phyloP scores from a whole-genome alignment of 2,888 invertebrate species.

The Macrosoma leucophasiata region DNA sequence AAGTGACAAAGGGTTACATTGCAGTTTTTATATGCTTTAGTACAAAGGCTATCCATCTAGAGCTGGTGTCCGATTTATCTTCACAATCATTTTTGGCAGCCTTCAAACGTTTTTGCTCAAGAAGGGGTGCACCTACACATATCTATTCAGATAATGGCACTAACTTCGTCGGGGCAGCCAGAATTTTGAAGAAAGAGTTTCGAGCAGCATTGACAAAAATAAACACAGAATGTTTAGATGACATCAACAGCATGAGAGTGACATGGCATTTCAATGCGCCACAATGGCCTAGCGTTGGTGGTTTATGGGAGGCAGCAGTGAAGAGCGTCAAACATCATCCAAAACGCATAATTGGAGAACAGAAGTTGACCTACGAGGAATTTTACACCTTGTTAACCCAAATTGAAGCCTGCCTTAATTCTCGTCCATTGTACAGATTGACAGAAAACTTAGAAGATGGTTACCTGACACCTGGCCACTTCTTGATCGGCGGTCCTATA shows the following conservation, averaged over 20 bases:
- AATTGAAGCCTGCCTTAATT: conserved; percentile 16
- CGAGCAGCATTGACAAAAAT: no score
- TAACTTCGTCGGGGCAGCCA: conserved; percentile 1
- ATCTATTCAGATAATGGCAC: conserved; percentile 2
- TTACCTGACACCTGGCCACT: no score
- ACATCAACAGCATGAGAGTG: conserved; percentile 3
- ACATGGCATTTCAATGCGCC: no score
- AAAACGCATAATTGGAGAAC: conserved; percentile 11
- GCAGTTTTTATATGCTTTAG: conserved; percentile 9
- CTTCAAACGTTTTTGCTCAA: conserved; percentile 2
- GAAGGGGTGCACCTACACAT: not conserved
- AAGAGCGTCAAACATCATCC: conserved; percentile 10
- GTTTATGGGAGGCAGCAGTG: conserved; percentile 13
- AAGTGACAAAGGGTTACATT: conserved; percentile 16
- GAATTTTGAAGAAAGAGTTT: no score
- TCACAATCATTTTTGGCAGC: conserved; percentile 6
- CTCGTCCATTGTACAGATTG: no score
- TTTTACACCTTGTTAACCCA: conserved; percentile 13
- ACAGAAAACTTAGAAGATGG: no score
- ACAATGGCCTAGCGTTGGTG: conserved; percentile 12
- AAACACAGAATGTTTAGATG: conserved; percentile 1
- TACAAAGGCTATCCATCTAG: conserved; percentile 18
- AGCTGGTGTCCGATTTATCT: conserved; percentile 19
- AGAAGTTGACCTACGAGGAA: conserved; percentile 12
- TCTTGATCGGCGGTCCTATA: no score